Percentiles rank a stretch among this genome's conserved stretches.
phyloP scores from a whole-genome alignment of 2,113 vertebrate species.

The Oplegnathus fasciatus region DNA sequence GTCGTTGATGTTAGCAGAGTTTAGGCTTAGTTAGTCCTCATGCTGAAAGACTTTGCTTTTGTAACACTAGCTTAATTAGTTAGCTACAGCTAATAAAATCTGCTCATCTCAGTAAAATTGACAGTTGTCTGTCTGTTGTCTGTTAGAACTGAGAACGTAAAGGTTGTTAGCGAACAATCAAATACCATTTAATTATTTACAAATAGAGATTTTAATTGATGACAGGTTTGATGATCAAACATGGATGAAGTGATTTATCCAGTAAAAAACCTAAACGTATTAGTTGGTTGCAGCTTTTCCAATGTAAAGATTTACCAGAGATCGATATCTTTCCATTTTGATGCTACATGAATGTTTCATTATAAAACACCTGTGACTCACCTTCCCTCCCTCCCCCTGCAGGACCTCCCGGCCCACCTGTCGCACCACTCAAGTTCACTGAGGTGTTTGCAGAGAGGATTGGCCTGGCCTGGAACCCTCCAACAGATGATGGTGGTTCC shows the following conservation, averaged over 20 bases:
- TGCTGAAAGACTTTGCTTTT: too few species aligned
- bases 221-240: neutral
- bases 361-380: neutral
- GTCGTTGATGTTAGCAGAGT: too few species aligned
- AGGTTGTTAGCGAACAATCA: neutral
- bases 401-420: constrained; percentile 94
- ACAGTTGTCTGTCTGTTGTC: too few species aligned
- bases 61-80: too few species aligned
- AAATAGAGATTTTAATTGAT: neutral
- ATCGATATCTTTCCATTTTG: neutral
- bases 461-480: constrained; percentile 94
- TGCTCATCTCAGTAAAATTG: too few species aligned
- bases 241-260: neutral
- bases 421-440: constrained; percentile 95
- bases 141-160: too few species aligned
- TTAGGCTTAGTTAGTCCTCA: too few species aligned
- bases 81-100: too few species aligned
- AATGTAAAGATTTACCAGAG: neutral
- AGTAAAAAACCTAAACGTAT: neutral
- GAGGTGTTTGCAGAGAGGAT: constrained; percentile 95
- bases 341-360: neutral
- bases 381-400: constrained; percentile 9
- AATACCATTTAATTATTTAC: neutral
- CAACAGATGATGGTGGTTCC: constrained; percentile 93
- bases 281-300: neutral